Base-by-base conservation (phyloP, 2,797 vertebrate genomes). In the Mastacembelus armatus region DNA sequence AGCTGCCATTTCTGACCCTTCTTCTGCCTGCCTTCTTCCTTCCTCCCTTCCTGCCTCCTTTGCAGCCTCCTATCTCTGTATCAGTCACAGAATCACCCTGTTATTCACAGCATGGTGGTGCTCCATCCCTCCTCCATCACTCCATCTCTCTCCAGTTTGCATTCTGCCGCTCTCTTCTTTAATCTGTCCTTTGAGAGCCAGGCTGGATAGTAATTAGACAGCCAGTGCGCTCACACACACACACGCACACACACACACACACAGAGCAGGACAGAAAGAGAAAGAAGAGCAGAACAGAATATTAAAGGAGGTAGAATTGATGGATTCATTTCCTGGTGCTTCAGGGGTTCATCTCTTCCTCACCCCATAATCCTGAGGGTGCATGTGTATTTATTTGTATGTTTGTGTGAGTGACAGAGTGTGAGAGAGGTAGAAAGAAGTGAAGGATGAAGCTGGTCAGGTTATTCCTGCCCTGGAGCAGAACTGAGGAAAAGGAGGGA, bases 291-390 rank as follows among this genome's bases (percentile, higher is more conserved):
- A 47, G 65, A 51, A 49, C 52, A 73, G 75, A 83, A 81, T 71
- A 81, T 73, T 73, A 80, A 83, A 71, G 60, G 59, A 77, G 43
- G 71, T 27, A 27, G 55, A 82, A 88, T 85, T 79, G 49, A 85
- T 81, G 76, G 55, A 71, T 84, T 79, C 32, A 84, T 88, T 86
- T 80, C 74, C 78, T 86, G 62, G 6, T 80, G 80, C 76, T 80
- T 71, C 71, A 64, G 78, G 83, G 71, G 84, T 45, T 47, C 74
- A 68, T 61, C 82, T 78, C 71, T 49, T 45, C 35, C 22, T 52
- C n/a, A n/a, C n/a, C 68, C 60, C 54, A 15, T 64, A 83, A 83
- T 77, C 84, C 62, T 74, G 8, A 19, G 29, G 42, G 74, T 62
- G 66, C n/a, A 18, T 1, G 43, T 21, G 56, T 35, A 42, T 51